Percentiles rank a stretch among this genome's conserved stretches.
phyloP scores from a whole-genome alignment of 2,888 invertebrate species.

The Synergus umbraculus region DNA sequence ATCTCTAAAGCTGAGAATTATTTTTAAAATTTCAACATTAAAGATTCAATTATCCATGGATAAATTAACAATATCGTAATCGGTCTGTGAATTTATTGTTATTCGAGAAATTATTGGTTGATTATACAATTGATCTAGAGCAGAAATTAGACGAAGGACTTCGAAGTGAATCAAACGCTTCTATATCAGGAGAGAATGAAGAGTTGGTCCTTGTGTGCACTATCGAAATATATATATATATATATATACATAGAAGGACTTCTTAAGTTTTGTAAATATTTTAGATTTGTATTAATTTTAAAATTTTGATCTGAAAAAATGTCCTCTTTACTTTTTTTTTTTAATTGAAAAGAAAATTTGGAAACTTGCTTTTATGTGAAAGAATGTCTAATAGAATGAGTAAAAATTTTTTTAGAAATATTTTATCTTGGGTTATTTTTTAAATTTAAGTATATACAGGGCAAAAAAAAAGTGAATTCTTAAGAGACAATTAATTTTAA shows the following conservation, averaged over 20 bases:
- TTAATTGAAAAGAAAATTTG: too few relatives aligned
- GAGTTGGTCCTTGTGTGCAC: constrained; percentile 10
- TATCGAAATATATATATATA: background rate
- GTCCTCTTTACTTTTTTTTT: background rate
- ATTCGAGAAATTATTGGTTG: background rate
- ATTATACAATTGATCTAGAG: constrained; percentile 26
- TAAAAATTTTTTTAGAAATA: too few relatives aligned
- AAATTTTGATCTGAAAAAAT: background rate
- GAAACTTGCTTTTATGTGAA: too few relatives aligned
- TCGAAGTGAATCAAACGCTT: constrained; percentile 63
- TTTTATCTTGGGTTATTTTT: too few relatives aligned
- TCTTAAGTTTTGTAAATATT: background rate
- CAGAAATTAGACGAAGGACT: constrained; percentile 56
- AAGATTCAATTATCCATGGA: background rate
- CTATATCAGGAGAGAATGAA: constrained; percentile 61
- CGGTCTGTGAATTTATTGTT: background rate
- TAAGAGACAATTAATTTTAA: too few relatives aligned
- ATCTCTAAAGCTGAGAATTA: background rate
- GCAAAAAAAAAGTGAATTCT: too few relatives aligned
- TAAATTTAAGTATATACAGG: too few relatives aligned
- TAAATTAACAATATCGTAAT: constrained; percentile 20
- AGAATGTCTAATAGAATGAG: too few relatives aligned
- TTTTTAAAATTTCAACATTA: background rate
- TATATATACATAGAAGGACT: background rate
- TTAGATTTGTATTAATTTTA: background rate